Base-by-base conservation (phyloP, 2,113 vertebrate genomes). In the Microtus richardsoni region DNA sequence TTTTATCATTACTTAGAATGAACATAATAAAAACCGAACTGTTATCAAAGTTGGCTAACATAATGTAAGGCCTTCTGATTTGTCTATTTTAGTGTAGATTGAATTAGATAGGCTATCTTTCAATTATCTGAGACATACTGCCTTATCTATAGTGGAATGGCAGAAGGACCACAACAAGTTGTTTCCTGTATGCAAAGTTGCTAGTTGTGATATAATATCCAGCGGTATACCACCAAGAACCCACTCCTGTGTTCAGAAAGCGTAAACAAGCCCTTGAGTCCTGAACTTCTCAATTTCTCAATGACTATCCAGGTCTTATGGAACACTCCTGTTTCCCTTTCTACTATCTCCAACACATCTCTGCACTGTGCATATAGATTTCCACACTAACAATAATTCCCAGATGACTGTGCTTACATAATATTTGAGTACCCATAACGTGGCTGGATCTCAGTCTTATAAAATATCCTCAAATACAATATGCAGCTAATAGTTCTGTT, bases 61-160 rank as follows among this genome's bases (percentile, higher is more conserved):
- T 71, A 79, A 60, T 95, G 83, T 41, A 92, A 96, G 88, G 71
- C n/a, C 19, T 87, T 89, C 71, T 84, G 74, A 84, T 41, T 64
- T 89, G 36, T 47, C 13, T n/a, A 60, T 41, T 62, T 70, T 21
- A 28, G 24, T 70, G 93, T 62, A 73, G 41, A 77, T 60, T 89
- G 28, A 47, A 1, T 74, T 62, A 91, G 28, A 83, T 22, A 26
- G 28, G 47, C 17, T 21, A 12, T 77, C 19, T 79, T 21, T 93
- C 47, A 39, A 52, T 90, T 24, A 68, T 13, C 33, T 86, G 19
- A 91, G n/a, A 82, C 24, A 21, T 13, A 3, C 66, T 14, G n/a
- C 28, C 60, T n/a, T 28, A 33, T 58, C 28, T 74, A 13, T 60
- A 70, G 74, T 64, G 14, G 39, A 17, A 36, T 39, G 47, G 41